Evolutionary conservation across 1,140 invertebrate genomes (phyloP).

Genomic region (Steinernema khuongi): DNA sequence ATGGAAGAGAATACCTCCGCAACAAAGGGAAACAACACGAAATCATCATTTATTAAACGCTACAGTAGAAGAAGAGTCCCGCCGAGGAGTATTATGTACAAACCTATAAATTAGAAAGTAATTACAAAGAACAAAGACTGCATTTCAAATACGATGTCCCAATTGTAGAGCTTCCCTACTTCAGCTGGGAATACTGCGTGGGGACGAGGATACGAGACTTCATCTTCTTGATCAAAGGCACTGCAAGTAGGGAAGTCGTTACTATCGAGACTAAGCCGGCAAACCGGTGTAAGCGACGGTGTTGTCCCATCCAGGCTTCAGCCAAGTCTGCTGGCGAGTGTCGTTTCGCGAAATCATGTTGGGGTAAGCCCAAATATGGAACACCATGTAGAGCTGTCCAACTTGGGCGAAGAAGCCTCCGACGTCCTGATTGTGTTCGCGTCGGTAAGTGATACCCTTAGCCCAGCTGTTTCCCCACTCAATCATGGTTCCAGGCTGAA

Average conservation of each 20-base stretch:
- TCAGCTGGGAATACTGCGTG: conserved; percentile 50
- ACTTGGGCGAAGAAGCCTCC: conserved; percentile 56
- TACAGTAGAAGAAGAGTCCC: too few species aligned
- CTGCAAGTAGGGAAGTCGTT: conserved; percentile 36
- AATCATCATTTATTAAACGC: too few species aligned
- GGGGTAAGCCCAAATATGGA: conserved; percentile 57
- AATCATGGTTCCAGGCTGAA: conserved; percentile 58
- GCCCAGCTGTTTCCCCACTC: conserved; percentile 59
- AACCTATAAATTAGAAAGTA: not conserved
- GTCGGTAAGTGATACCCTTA: conserved; percentile 55
- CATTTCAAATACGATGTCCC: not conserved
- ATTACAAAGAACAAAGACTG: not conserved
- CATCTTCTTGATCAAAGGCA: conserved; percentile 58
- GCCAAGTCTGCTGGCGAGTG: conserved; percentile 55
- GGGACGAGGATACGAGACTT: conserved; percentile 56
- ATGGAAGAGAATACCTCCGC: too few species aligned
- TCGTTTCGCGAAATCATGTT: conserved; percentile 46
- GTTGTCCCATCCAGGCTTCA: conserved; percentile 56
- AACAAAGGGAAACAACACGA: too few species aligned
- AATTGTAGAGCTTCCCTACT: conserved; percentile 30
- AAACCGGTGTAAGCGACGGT: conserved; percentile 57
- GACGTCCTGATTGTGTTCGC: conserved; percentile 57
- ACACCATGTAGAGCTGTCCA: conserved; percentile 56
- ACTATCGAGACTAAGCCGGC: not conserved
- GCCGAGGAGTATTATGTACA: not conserved